These are phyloP conservation scores for Aphelenchoides fujianensis DNA, from an alignment of 1,140 invertebrate genomes.

Conservation along the genomic window DNA sequence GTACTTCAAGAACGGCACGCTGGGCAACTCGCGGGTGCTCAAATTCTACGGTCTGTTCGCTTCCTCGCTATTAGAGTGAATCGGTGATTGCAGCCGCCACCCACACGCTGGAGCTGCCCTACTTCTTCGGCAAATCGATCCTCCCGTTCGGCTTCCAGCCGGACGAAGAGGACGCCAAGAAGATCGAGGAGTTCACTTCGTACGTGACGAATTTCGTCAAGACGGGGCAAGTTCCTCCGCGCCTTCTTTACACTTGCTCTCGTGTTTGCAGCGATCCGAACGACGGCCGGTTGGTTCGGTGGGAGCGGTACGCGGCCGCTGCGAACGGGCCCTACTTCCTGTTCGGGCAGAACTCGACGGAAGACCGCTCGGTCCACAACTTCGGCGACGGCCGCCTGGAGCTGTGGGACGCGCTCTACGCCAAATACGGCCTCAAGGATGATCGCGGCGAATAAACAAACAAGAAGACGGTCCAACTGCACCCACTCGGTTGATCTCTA, in stretches of 20 bases:
- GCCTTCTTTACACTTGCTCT: no score
- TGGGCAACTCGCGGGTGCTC: not conserved
- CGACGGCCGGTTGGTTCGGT: not conserved
- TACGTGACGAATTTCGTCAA: constrained; percentile 1
- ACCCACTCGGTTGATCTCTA: no score
- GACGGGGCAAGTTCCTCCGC: no score
- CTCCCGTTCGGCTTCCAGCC: not conserved
- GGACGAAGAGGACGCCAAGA: not conserved
- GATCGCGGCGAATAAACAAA: no score
- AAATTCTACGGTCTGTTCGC: not conserved
- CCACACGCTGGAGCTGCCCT: constrained; percentile 8
- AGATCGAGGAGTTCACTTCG: constrained; percentile 9
- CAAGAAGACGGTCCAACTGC: no score
- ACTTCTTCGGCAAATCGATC: constrained; percentile 6
- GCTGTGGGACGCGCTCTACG: not conserved
- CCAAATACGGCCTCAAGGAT: not conserved
- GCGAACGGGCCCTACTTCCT: not conserved
- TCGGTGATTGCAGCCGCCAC: not conserved
- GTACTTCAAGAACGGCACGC: constrained; percentile 1
- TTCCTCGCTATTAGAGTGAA: no score
- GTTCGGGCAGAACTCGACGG: not conserved
- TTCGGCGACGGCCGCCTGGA: not conserved
- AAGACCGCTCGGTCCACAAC: not conserved
- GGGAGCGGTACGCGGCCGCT: not conserved
- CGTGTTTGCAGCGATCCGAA: no score